These are phyloP conservation scores for Pseudomugil tenellus DNA, from an alignment of 2,797 vertebrate genomes.

Conservation along the genomic window DNA sequence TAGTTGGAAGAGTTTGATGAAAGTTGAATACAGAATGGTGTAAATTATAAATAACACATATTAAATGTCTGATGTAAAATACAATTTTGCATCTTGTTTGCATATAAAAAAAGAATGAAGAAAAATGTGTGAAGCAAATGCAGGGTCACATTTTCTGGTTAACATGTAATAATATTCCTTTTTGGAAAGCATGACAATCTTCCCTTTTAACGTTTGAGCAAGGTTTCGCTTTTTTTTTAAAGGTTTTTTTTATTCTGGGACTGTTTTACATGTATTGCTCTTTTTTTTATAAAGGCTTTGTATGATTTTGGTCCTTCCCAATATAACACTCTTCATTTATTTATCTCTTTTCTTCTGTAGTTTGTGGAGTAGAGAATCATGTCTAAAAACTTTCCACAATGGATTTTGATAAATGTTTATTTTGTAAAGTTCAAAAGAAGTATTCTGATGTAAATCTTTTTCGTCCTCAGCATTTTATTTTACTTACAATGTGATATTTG, in stretches of 20 bases:
- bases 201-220: background rate
- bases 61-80: background rate
- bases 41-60: background rate
- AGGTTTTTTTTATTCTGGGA: background rate
- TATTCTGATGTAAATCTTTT: background rate
- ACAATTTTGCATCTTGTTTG: background rate
- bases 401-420: background rate
- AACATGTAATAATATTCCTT: background rate
- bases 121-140: background rate
- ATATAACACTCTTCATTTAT: background rate
- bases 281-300: background rate
- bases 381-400: background rate
- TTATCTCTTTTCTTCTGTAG: background rate
- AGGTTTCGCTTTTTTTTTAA: background rate
- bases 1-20: background rate
- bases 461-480: background rate
- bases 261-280: background rate
- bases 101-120: background rate
- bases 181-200: background rate
- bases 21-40: background rate
- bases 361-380: too few species aligned
- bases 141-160: background rate
- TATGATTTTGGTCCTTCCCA: background rate
- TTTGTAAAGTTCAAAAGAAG: background rate
- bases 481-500: background rate